These are phyloP conservation scores for Nycticryphes semicollaris DNA, from an alignment of 2,113 vertebrate species.

Conservation along the genomic window DNA sequence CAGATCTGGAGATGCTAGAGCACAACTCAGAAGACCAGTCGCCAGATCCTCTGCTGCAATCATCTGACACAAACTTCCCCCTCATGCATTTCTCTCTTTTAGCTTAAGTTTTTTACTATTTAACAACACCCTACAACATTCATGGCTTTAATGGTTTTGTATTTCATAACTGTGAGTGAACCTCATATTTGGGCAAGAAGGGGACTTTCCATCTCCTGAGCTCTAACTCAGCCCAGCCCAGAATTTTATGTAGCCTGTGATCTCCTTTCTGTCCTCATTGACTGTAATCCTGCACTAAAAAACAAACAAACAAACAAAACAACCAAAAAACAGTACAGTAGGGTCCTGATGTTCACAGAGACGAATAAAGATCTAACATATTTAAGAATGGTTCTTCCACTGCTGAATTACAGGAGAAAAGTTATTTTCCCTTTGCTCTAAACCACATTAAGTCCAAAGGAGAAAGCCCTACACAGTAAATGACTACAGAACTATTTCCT, in stretches of 20 bases:
- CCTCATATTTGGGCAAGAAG: background rate
- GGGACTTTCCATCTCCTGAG: background rate
- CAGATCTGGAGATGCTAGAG: background rate
- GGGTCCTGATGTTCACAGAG: conserved; percentile 15
- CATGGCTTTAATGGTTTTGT: background rate
- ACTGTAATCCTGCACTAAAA: background rate
- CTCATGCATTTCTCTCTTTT: background rate
- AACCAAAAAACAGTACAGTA: background rate
- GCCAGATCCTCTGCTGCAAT: background rate
- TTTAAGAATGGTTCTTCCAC: conserved; percentile 46
- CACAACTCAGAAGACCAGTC: background rate
- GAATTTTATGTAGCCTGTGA: background rate
- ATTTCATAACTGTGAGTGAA: background rate
- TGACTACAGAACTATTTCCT: conserved; percentile 68
- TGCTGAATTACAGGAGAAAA: conserved; percentile 60
- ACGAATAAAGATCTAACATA: conserved; percentile 59
- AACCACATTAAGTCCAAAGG: conserved; percentile 47
- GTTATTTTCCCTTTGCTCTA: conserved; percentile 54
- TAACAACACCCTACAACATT: background rate
- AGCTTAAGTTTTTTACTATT: background rate
- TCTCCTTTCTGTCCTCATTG: background rate
- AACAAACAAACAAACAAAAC: too few species aligned
- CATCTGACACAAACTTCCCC: background rate
- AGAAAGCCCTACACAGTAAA: conserved; percentile 63
- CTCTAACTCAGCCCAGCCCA: background rate